phyloP scores from a whole-genome alignment of 2,888 invertebrate genomes.

The Schizotus pectinicornis region DNA sequence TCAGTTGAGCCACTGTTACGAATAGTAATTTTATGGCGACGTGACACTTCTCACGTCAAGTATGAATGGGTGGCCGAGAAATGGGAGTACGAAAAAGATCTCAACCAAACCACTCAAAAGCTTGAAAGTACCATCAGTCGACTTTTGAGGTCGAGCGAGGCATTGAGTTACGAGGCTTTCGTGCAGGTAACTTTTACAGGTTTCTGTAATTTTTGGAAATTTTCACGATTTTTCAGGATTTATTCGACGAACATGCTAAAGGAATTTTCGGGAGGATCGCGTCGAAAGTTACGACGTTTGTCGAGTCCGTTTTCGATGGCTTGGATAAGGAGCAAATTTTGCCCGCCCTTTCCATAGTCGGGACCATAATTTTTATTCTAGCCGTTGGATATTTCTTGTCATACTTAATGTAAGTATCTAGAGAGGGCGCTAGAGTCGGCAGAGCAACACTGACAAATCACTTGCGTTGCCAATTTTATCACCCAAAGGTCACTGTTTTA shows the following conservation, averaged over 20 bases:
- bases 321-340: conserved; percentile 79
- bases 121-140: conserved; percentile 75
- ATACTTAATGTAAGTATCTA: conserved; percentile 70
- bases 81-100: conserved; percentile 65
- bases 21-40: conserved; percentile 89
- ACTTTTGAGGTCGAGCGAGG: conserved; percentile 74
- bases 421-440: no score
- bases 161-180: conserved; percentile 77
- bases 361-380: conserved; percentile 78
- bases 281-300: conserved; percentile 68
- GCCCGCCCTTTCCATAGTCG: conserved; percentile 78
- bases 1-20: conserved; percentile 73
- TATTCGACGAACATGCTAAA: conserved; percentile 79
- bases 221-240: conserved; percentile 62
- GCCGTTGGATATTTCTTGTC: conserved; percentile 86
- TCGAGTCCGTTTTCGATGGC: conserved; percentile 75
- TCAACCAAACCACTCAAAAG: conserved; percentile 76
- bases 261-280: conserved; percentile 74
- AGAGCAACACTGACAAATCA: no score
- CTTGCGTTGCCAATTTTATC: no score
- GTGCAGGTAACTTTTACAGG: conserved; percentile 66
- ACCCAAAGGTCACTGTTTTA: no score
- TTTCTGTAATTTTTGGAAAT: conserved; percentile 5
- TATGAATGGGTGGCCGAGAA: conserved; percentile 88
- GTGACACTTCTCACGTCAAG: conserved; percentile 83